Base-by-base conservation (phyloP, 2,797 vertebrate species). In the Orientallactaga sibirica region DNA sequence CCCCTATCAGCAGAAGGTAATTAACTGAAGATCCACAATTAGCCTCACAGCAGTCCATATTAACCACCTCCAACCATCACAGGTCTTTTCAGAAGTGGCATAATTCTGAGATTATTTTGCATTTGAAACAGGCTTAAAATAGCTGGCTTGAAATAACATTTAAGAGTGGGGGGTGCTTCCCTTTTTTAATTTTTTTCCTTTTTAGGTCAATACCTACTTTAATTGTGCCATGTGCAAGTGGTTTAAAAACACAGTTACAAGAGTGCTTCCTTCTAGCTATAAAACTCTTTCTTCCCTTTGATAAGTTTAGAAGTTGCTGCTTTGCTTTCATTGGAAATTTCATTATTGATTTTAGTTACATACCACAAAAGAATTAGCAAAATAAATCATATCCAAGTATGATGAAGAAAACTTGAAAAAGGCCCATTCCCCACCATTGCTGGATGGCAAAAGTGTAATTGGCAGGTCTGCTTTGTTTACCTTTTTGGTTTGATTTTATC, bases 1-100 rank as follows among this genome's bases (percentile, higher is more conserved):
- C 97, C 97, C 95, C 96, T 98, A 96, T 97, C 96, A 97, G 91
- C 97, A 97, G 96, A 98, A 97, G 98, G 96, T 98, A 98, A 98
- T 98, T 98, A 98, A 98, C 97, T 97, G 97, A 97, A 97, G 98
- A 98, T 97, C 97, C 95, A 97, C 98, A 98, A 97, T 98, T 98
- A 98, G 97, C 97, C 97, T 97, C 97, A 97, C 97, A 97, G 97
- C 94, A 96, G 93, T 98, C 96, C 96, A 88, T 97, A 98, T 97
- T 97, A 98, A 97, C 97, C 94, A 97, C 94, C 91, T 92, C 83
- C 62, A 93, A 71, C 61, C 48, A 94, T 97, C 97, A 94, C 96
- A 97, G 96, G 96, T 97, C 97, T 98, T 89, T 98, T 97, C 95
- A 98, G 95, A 96, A 1, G 96, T 97, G 93, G 96, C 96, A 97